A percentile compares a stretch with the other conserved stretches of the same genome.
Evolutionary conservation across 2,113 vertebrate species (phyloP).

Genomic region (Hypomesus transpacificus): DNA sequence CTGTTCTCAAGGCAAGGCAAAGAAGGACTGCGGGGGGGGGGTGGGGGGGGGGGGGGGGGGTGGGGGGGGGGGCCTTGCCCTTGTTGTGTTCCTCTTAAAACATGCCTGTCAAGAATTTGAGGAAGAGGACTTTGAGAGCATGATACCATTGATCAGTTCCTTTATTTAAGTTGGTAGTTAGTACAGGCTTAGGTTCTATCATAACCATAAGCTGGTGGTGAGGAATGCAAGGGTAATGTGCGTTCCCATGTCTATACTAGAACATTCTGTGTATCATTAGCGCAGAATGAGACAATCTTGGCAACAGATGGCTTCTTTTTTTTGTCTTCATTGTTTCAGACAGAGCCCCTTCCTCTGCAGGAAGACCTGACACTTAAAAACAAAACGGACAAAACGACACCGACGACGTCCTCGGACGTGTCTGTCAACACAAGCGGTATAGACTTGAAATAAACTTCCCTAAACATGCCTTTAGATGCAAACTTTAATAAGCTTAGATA

Average conservation of each 20-base stretch:
- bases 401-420: too few relatives aligned
- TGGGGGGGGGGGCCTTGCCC: too few relatives aligned
- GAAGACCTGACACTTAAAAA: conserved; percentile 10
- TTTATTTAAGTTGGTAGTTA: neutral
- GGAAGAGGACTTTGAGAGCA: neutral
- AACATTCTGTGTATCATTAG: neutral
- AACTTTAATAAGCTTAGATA: too few relatives aligned
- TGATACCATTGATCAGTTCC: neutral
- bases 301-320: conserved; percentile 19
- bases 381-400: neutral
- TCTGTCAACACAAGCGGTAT: too few relatives aligned
- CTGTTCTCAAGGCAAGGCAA: conserved; percentile 53
- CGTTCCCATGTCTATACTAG: too few relatives aligned
- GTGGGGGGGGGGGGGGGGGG: neutral
- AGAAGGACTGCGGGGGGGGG: conserved; percentile 13
- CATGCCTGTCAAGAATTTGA: conserved; percentile 36
- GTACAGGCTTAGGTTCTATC: too few relatives aligned
- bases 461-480: neutral
- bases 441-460: neutral
- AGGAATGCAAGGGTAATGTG: too few relatives aligned
- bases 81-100: conserved; percentile 40
- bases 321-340: conserved; percentile 38
- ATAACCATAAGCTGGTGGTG: too few relatives aligned
- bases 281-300: conserved; percentile 36
- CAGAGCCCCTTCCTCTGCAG: conserved; percentile 32